A percentile compares a stretch with the other conserved stretches of the same genome.
These are phyloP conservation scores for Drosophila longiperda DNA, from an alignment of 2,888 invertebrate genomes.

Conservation along the genomic window DNA sequence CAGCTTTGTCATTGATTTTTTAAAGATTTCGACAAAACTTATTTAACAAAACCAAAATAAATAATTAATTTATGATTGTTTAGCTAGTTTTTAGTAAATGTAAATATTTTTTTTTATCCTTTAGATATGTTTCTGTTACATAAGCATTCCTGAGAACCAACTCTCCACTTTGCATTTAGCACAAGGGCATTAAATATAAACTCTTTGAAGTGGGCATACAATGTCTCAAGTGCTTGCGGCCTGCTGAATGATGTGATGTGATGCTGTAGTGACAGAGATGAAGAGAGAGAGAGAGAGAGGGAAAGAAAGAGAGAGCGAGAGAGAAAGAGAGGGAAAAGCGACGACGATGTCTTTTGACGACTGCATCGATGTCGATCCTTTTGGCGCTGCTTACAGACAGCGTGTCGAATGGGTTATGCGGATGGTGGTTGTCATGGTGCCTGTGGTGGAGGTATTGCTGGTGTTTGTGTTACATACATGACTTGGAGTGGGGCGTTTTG, in stretches of 20 bases:
- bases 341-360: conserved; percentile 61
- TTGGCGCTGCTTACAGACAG: conserved; percentile 71
- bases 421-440: conserved; percentile 12
- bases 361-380: conserved; percentile 72
- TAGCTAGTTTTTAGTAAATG: not conserved
- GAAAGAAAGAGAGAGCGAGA: conserved; percentile 26
- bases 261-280: conserved; percentile 46
- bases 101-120: not conserved
- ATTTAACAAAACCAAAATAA: not conserved
- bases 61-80: not conserved
- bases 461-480: not conserved
- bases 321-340: conserved; percentile 28
- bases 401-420: conserved; percentile 72
- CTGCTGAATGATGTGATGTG: conserved; percentile 55
- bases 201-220: conserved; percentile 70
- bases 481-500: conserved; percentile 47
- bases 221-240: conserved; percentile 70
- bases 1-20: not conserved
- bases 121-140: conserved; percentile 20
- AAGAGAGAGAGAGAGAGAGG: conserved; percentile 27
- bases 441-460: conserved; percentile 11
- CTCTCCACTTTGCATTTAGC: conserved; percentile 35
- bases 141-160: conserved; percentile 26
- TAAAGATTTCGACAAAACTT: not conserved
- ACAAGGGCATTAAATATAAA: conserved; percentile 61